Evolutionary conservation across 1,140 invertebrate species (phyloP).

Genomic region (Apolygus lucorum): DNA sequence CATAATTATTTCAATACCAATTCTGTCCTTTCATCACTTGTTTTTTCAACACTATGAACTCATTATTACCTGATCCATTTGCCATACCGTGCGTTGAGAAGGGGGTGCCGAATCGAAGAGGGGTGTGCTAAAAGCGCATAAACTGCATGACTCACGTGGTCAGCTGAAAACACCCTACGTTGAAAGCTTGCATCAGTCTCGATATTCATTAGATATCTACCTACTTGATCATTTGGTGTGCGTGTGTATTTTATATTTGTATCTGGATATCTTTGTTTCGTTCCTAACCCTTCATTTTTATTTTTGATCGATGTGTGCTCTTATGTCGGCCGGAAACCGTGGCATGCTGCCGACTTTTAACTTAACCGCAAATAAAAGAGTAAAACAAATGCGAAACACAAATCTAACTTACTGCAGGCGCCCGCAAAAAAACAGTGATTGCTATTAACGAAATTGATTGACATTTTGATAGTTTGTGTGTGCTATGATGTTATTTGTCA

Average conservation of each 20-base stretch:
- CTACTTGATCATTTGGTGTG: not conserved
- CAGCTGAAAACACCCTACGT: conserved; percentile 1
- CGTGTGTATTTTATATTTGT: not conserved
- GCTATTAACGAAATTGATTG: not conserved
- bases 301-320: conserved; percentile 16
- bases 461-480: not conserved
- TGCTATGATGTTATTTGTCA: not conserved
- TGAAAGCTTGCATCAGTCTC: not conserved
- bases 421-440: not conserved
- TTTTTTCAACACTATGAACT: no score
- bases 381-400: not conserved
- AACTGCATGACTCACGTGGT: conserved; percentile 12
- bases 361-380: not conserved
- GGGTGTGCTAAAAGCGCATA: conserved; percentile 6
- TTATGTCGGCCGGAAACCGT: not conserved
- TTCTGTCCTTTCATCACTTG: no score
- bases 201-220: not conserved
- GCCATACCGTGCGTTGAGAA: not conserved
- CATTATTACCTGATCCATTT: no score
- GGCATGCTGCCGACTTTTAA: not conserved
- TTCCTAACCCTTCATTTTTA: not conserved
- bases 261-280: no score
- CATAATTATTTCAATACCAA: no score
- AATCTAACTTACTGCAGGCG: not conserved
- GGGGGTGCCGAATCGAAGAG: not conserved